Base-by-base conservation (phyloP, 1,140 invertebrate genomes). In the Melipona quadrifasciata region DNA sequence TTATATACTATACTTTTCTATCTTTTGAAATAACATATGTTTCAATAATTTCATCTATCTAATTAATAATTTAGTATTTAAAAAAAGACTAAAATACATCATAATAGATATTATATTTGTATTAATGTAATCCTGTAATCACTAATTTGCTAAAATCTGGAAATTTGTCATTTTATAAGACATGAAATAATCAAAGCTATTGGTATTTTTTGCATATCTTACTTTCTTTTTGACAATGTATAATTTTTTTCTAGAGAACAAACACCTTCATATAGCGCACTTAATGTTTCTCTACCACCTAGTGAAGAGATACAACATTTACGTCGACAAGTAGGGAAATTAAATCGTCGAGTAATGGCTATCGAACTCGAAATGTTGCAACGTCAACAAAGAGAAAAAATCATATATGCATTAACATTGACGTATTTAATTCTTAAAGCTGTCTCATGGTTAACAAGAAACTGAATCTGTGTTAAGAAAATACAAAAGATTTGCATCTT, bases 351-450 rank as follows among this genome's bases (percentile, higher is more conserved):
- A 64, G 96, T 98, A 4, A 97, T 98, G 95, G 96, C 97, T 31
- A 96, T 98, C 74, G 98, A 98, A 95, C 95, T 97, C 77, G 97
- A 98, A 89, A 96, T 97, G 89, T 94, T 97, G 68, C 97, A 97
- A 91, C 95, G 97, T 68, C 96, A 97, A 91, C 97, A 98, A 93
- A 96, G 97, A 88, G 97, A 98, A 91, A 97, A 98, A 92, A 96
- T 98, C 90, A 94, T 98, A 87, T 98, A 97, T 93, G 96, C 97
- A 82, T 94, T 98, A 86, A 97, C 97, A 27, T 95, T 98, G 90
- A 96, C 97, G 19, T 99, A 98, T 93, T 96, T 98, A 91, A 94
- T 98, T 88, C 95, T 98, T 80, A 98, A 98, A 96, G 96, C 97
- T 81, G 96, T 98, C 84, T 95, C 97, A 85, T 98, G 98, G 98